Evolutionary conservation across 2,797 vertebrate species (phyloP).

Genomic region (Rhinogobio ventralis): DNA sequence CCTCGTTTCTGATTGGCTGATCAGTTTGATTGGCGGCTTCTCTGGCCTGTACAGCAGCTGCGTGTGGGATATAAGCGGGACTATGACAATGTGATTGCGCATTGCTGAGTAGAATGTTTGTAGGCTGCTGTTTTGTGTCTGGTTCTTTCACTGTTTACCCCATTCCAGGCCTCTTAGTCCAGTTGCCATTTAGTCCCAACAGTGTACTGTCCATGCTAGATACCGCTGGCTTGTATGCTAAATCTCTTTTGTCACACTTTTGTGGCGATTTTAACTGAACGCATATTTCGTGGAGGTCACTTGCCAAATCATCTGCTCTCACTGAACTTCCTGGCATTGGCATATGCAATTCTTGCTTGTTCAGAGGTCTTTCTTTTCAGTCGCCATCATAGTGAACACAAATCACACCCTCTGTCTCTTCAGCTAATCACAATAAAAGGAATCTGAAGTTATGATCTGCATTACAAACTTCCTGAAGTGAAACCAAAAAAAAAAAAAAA

Average conservation of each 20-base stretch:
- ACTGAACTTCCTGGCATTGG: background rate
- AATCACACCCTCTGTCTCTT: background rate
- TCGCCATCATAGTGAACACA: background rate
- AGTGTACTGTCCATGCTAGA: background rate
- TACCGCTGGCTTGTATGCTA: background rate
- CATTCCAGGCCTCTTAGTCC: conserved; percentile 1
- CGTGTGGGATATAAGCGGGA: conserved; percentile 33
- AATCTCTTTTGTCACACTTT: background rate
- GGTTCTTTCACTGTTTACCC: background rate
- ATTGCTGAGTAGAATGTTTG: conserved; percentile 19
- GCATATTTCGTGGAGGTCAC: background rate
- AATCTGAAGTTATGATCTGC: background rate
- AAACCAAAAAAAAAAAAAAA: background rate
- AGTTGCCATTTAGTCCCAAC: background rate
- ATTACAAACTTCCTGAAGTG: background rate
- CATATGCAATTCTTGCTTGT: background rate
- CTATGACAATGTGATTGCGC: conserved; percentile 12
- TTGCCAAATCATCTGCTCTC: background rate
- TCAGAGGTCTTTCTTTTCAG: background rate
- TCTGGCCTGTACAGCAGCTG: conserved; percentile 2
- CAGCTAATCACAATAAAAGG: background rate
- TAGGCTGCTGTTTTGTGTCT: conserved; percentile 17
- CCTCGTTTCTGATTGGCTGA: conserved; percentile 46
- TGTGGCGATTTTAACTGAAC: too few relatives aligned
- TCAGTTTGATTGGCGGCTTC: conserved; percentile 35